phyloP scores from a whole-genome alignment of 2,888 invertebrate genomes.

The Lepidocyrtoides sp. region DNA sequence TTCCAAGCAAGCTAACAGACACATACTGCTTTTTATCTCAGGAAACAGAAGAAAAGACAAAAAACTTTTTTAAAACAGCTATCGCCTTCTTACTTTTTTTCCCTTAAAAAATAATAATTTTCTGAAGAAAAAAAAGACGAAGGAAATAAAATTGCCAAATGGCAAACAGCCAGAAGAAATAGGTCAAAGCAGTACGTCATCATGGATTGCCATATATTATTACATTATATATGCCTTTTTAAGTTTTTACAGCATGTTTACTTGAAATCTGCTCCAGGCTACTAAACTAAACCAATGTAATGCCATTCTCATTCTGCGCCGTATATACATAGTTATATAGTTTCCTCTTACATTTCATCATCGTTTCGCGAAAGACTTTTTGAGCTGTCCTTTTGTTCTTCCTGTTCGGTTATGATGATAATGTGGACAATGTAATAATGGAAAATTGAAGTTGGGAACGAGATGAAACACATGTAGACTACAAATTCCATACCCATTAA shows the following conservation, averaged over 20 bases:
- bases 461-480: background rate
- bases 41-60: background rate
- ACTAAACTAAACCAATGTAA: background rate
- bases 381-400: conserved; percentile 22
- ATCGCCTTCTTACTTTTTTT: background rate
- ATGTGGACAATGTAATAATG: background rate
- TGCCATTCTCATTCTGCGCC: background rate
- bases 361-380: background rate
- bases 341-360: conserved; percentile 6
- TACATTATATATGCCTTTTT: conserved; percentile 35
- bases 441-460: background rate
- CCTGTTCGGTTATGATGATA: background rate
- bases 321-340: background rate
- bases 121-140: conserved; percentile 34
- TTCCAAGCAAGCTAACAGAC: too few species aligned
- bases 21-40: too few species aligned
- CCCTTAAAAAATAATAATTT: background rate
- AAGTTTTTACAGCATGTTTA: background rate
- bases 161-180: conserved; percentile 72
- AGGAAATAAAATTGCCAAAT: conserved; percentile 72
- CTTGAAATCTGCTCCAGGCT: too few species aligned
- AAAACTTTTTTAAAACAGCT: background rate
- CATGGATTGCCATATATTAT: background rate
- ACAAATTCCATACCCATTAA: background rate
- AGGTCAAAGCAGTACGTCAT: conserved; percentile 56